phyloP scores from a whole-genome alignment of 2,888 invertebrate genomes.

The Sinodicranocentrus sp. region DNA sequence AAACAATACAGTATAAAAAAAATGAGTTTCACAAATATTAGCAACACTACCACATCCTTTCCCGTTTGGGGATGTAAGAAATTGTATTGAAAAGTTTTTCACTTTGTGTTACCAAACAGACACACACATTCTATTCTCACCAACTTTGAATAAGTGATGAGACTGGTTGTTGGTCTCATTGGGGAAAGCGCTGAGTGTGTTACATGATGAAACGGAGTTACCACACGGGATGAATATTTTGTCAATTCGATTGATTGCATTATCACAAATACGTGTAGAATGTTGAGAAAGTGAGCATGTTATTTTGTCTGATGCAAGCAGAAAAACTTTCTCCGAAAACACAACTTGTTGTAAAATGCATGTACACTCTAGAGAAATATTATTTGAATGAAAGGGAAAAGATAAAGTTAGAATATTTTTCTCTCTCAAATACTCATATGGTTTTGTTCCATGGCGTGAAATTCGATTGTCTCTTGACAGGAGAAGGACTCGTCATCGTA shows the following conservation, averaged over 20 bases:
- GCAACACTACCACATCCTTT: too few species aligned
- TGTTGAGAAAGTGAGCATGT: neutral
- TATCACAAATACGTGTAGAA: neutral
- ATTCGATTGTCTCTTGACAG: constrained; percentile 72
- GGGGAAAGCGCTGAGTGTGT: neutral
- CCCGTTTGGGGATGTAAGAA: too few species aligned
- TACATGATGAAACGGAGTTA: constrained; percentile 17
- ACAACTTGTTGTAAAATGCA: neutral
- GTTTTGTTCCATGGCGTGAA: constrained; percentile 70
- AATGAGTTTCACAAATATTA: too few species aligned
- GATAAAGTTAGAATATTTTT: neutral
- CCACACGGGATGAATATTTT: constrained; percentile 59
- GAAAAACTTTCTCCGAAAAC: neutral
- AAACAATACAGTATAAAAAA: too few species aligned
- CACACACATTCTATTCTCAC: too few species aligned
- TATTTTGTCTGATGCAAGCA: neutral
- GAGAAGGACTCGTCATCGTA: neutral
- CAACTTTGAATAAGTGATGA: constrained; percentile 55
- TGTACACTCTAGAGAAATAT: neutral
- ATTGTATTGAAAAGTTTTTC: constrained; percentile 9
- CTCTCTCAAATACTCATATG: too few species aligned
- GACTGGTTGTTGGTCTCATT: constrained; percentile 47
- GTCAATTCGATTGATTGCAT: constrained; percentile 58
- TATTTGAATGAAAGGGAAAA: neutral
- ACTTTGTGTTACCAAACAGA: neutral